phyloP scores from a whole-genome alignment of 2,113 vertebrate genomes.

The Mormyrus lacerda region DNA sequence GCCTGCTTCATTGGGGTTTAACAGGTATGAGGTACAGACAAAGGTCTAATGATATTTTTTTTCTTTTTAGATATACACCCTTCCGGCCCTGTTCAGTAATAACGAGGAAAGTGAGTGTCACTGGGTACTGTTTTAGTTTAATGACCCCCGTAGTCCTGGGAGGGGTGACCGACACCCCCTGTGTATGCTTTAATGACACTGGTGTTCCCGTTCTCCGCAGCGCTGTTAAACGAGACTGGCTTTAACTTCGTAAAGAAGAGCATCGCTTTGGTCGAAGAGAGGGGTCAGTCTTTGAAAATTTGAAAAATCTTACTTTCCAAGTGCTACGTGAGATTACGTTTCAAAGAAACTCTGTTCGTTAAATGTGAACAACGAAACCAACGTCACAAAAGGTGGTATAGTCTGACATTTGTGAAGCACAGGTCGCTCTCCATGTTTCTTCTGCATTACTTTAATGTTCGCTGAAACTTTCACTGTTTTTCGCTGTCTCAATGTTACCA shows the following conservation, averaged over 20 bases:
- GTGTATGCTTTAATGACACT: neutral
- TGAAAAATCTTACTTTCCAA: neutral
- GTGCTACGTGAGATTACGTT: neutral
- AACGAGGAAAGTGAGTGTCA: conserved; percentile 90
- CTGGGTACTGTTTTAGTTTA: neutral
- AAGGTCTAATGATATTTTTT: neutral
- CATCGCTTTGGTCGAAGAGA: conserved; percentile 80
- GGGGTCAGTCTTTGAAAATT: conserved; percentile 62
- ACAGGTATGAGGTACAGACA: neutral
- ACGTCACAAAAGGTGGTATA: neutral
- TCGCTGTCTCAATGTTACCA: neutral
- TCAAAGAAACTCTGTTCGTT: neutral
- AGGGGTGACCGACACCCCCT: neutral
- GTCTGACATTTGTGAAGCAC: neutral
- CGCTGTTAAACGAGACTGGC: conserved; percentile 88
- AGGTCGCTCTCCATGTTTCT: neutral
- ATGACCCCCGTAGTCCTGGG: neutral
- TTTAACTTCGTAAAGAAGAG: conserved; percentile 95
- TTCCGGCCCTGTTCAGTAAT: conserved; percentile 90
- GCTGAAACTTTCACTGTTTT: neutral
- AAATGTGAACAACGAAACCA: neutral
- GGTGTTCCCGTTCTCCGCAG: conserved; percentile 52
- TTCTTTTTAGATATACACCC: conserved; percentile 80
- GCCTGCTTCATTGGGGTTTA: neutral
- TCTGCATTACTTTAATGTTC: neutral